phyloP scores from a whole-genome alignment of 2,888 invertebrate genomes.

The Fragum fragum region DNA sequence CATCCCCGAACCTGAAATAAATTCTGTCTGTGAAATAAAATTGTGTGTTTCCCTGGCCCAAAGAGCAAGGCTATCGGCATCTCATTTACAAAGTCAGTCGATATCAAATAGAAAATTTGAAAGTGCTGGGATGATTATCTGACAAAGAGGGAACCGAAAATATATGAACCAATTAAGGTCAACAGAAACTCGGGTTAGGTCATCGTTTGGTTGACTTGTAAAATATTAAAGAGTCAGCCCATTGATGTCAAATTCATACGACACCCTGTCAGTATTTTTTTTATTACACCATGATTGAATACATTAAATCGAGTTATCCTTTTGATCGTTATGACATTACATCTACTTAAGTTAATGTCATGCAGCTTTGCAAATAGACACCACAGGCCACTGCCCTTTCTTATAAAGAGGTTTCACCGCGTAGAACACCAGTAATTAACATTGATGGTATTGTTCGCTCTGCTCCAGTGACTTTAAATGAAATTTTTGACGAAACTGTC shows the following conservation, averaged over 20 bases:
- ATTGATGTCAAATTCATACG: not conserved
- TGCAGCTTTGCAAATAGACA: constrained; percentile 1
- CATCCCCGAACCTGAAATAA: too few relatives aligned
- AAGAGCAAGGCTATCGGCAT: too few relatives aligned
- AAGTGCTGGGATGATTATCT: too few relatives aligned
- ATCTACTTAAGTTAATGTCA: not conserved
- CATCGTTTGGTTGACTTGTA: too few relatives aligned
- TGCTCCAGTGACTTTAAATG: not conserved
- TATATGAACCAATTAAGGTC: too few relatives aligned
- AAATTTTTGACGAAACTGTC: not conserved
- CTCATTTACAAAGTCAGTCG: too few relatives aligned
- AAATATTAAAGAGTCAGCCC: too few relatives aligned
- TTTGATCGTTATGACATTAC: not conserved
- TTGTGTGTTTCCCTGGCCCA: too few relatives aligned
- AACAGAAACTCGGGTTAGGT: too few relatives aligned
- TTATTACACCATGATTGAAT: not conserved
- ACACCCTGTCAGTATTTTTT: not conserved
- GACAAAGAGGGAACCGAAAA: too few relatives aligned
- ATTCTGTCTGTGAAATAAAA: too few relatives aligned
- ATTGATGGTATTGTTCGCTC: not conserved
- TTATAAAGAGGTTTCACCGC: not conserved
- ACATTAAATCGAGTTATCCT: not conserved
- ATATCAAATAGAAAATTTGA: too few relatives aligned
- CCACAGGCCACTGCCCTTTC: not conserved
- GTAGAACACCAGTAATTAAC: not conserved